Evolutionary conservation across 2,888 invertebrate species (phyloP).

Genomic region (Pediacus dermestoides): DNA sequence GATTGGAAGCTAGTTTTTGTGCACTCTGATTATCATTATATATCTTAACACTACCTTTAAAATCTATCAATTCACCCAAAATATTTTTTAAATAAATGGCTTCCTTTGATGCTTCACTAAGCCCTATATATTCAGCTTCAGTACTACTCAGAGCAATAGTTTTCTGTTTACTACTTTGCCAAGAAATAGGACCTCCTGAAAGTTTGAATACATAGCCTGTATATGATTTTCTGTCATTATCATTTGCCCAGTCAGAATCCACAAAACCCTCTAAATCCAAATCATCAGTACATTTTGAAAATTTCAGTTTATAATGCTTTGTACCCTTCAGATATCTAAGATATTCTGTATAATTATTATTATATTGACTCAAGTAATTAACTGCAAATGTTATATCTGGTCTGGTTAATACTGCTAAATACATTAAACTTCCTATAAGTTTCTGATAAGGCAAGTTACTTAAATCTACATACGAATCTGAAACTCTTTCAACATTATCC

Average conservation of each 20-base stretch:
- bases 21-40: constrained; percentile 25
- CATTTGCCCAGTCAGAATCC: constrained; percentile 20
- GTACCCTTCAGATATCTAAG: constrained; percentile 8
- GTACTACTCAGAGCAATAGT: constrained; percentile 17
- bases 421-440: constrained; percentile 23
- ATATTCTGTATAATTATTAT: constrained; percentile 4
- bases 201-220: constrained; percentile 19
- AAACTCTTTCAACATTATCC: too few relatives aligned
- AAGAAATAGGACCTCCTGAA: constrained; percentile 15
- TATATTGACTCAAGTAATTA: constrained; percentile 19
- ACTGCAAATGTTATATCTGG: constrained; percentile 27
- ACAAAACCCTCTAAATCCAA: constrained; percentile 8
- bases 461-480: too few relatives aligned
- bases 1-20: constrained; percentile 27
- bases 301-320: background rate
- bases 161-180: constrained; percentile 19
- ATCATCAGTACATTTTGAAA: background rate
- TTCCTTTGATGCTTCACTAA: constrained; percentile 15
- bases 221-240: constrained; percentile 18
- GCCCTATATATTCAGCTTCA: constrained; percentile 20
- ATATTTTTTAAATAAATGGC: constrained; percentile 13
- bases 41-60: constrained; percentile 9
- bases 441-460: constrained; percentile 24
- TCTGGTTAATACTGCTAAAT: constrained; percentile 19
- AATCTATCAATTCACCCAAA: constrained; percentile 12